These are phyloP conservation scores for Platynereis dumerilii DNA, from an alignment of 2,888 invertebrate genomes.

Conservation along the genomic window DNA sequence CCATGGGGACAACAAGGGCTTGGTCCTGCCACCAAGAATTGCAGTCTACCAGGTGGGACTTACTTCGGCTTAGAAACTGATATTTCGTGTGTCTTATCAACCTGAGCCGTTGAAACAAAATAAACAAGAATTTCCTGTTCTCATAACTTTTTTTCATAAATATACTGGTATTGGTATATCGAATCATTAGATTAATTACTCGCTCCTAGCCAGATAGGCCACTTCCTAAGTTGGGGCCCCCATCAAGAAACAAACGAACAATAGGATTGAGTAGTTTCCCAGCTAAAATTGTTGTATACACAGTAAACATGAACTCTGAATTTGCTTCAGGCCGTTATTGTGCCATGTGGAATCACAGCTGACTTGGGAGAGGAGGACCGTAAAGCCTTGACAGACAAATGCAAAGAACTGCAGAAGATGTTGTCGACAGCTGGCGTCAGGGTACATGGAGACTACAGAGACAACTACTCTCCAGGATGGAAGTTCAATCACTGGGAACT, in stretches of 20 bases:
- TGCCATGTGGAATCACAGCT: constrained; percentile 95
- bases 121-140: no score
- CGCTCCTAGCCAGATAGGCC: no score
- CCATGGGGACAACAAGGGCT: constrained; percentile 94
- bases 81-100: no score
- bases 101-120: no score
- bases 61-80: no score
- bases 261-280: neutral
- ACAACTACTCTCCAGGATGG: constrained; percentile 99
- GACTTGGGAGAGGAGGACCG: constrained; percentile 77
- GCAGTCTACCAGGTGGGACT: constrained; percentile 67
- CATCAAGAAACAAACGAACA: no score
- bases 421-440: constrained; percentile 73
- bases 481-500: constrained; percentile 98
- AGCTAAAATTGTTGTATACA: neutral
- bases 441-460: constrained; percentile 85
- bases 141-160: no score
- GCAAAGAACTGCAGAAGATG: constrained; percentile 73
- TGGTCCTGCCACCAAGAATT: constrained; percentile 92
- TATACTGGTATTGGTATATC: no score
- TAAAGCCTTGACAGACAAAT: constrained; percentile 71
- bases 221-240: no score
- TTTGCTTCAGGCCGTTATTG: constrained; percentile 73
- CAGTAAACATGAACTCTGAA: no score
- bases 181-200: no score